These are phyloP conservation scores for Ciconia nigra DNA, from an alignment of 2,797 vertebrate species.

Conservation along the genomic window DNA sequence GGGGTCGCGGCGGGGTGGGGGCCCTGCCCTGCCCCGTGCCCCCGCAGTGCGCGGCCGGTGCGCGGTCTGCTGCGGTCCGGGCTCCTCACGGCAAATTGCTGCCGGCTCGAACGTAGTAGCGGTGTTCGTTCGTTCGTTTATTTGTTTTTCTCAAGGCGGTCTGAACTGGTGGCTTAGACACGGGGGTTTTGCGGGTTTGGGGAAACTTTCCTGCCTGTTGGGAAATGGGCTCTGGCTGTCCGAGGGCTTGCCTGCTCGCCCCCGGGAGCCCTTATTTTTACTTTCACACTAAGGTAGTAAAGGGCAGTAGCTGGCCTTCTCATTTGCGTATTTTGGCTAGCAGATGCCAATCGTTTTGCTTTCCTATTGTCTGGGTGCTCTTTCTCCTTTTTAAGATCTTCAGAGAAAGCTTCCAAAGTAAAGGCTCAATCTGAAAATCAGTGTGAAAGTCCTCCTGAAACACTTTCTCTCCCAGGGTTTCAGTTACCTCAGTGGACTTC, in stretches of 20 bases:
- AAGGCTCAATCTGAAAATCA: not conserved
- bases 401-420: not conserved
- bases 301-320: not conserved
- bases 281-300: not conserved
- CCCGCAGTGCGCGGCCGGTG: not conserved
- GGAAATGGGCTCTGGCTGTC: not conserved
- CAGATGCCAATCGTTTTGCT: not conserved
- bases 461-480: not conserved
- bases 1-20: not conserved
- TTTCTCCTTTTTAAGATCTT: not conserved
- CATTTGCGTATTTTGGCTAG: fast-evolving
- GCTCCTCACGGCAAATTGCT: not conserved
- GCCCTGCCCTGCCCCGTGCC: not conserved
- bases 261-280: not conserved
- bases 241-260: not conserved
- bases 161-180: not conserved
- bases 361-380: not conserved
- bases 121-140: not conserved
- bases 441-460: not conserved
- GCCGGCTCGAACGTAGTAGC: not conserved
- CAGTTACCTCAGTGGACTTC: not conserved
- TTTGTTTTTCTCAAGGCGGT: not conserved
- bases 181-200: not conserved
- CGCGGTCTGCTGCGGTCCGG: not conserved
- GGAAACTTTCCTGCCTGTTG: not conserved